A percentile compares a stretch with the other conserved stretches of the same genome.
Conservation (phyloP, 2,888 invertebrate species). For the Patella ulyssiponensis region DNA sequence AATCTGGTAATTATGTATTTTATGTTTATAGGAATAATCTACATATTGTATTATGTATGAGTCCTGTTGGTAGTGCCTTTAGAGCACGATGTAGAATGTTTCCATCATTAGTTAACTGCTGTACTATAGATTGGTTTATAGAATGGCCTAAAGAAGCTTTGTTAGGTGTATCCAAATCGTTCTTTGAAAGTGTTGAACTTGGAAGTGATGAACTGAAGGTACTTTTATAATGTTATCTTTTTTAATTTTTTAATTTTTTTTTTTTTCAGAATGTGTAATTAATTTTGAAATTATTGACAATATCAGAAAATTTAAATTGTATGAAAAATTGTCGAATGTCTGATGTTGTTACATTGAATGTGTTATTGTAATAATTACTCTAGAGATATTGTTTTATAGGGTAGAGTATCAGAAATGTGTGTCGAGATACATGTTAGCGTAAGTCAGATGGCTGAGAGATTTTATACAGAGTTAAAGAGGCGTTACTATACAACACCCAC, state of each 20-base stretch:
- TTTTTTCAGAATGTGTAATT: neutral
- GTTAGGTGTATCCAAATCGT: conserved; percentile 83
- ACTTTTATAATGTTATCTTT: conserved; percentile 15
- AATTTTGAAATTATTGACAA: neutral
- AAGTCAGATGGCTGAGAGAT: conserved; percentile 82
- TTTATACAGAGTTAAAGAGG: conserved; percentile 86
- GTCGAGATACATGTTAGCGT: conserved; percentile 85
- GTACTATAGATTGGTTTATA: conserved; percentile 75
- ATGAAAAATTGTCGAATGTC: neutral
- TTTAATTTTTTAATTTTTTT: neutral
- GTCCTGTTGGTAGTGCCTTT: conserved; percentile 90
- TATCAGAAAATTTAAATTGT: neutral
- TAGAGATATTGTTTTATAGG: conserved; percentile 46
- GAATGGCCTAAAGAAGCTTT: conserved; percentile 93
- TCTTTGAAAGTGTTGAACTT: conserved; percentile 77
- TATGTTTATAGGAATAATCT: conserved; percentile 78
- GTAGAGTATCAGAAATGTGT: conserved; percentile 78
- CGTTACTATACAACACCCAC: conserved; percentile 93
- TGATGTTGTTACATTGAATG: no score
- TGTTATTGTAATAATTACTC: neutral
- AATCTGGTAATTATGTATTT: neutral
- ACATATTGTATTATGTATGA: conserved; percentile 91
- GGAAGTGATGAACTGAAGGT: conserved; percentile 75
- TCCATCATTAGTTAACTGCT: conserved; percentile 73
- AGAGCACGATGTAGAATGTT: conserved; percentile 76